A percentile compares a stretch with the other conserved stretches of the same genome.
These are phyloP conservation scores for Pseudopleuronectes americanus DNA, from an alignment of 2,797 vertebrate genomes.

Conservation along the genomic window DNA sequence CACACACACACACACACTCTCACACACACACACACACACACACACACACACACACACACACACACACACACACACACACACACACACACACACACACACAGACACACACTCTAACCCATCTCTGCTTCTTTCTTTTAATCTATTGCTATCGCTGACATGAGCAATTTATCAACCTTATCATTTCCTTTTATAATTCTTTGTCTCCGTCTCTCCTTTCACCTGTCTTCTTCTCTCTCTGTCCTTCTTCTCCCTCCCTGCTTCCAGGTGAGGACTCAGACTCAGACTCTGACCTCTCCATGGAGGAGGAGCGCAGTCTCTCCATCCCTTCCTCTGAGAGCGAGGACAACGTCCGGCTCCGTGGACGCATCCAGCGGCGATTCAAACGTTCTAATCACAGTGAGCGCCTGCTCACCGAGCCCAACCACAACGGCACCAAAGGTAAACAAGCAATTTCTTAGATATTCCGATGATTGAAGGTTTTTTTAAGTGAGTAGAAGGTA, in stretches of 20 bases:
- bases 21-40: too few relatives aligned
- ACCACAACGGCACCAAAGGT: conserved; percentile 93
- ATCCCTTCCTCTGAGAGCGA: conserved; percentile 98
- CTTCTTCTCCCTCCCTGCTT: not conserved
- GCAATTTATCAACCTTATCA: too few relatives aligned
- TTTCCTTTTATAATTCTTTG: too few relatives aligned
- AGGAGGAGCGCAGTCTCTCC: conserved; percentile 95
- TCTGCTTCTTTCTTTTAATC: not conserved
- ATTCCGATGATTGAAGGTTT: not conserved
- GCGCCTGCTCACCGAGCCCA: conserved; percentile 91
- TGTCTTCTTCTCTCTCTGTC: not conserved
- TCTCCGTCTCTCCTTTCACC: too few relatives aligned
- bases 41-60: not conserved
- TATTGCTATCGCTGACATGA: too few relatives aligned
- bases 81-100: not conserved
- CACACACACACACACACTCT: not conserved
- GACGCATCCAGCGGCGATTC: conserved; percentile 93
- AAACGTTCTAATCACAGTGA: conserved; percentile 92
- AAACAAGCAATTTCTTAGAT: not conserved
- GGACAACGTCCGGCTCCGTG: conserved; percentile 93
- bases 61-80: not conserved
- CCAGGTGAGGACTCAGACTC: conserved; percentile 95
- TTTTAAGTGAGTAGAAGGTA: not conserved
- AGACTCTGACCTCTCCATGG: conserved; percentile 96
- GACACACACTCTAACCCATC: not conserved